Conservation (phyloP, 1,140 invertebrate species). For the Brachionus angularis region DNA sequence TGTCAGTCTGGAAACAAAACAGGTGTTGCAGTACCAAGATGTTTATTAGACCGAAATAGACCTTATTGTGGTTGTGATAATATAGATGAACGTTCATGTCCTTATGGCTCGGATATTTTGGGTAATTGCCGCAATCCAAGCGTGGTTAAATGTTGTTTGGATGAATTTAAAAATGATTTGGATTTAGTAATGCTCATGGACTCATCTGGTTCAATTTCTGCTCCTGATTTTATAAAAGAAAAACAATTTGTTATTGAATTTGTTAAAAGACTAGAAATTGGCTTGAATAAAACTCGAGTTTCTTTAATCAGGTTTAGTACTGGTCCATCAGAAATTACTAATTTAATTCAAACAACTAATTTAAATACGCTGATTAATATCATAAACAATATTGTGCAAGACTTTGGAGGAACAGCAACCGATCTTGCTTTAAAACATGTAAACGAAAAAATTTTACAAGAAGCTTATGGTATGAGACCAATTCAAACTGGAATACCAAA, state of each 20-base stretch:
- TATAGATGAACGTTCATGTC: not conserved
- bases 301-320: not conserved
- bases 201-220: not conserved
- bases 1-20: not conserved
- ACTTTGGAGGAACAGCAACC: not conserved
- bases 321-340: not conserved
- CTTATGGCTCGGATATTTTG: not conserved
- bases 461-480: not conserved
- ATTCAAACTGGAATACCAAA: conserved; percentile 10
- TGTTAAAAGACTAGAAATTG: not conserved
- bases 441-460: conserved; percentile 10
- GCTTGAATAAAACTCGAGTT: not conserved
- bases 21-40: not conserved
- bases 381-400: not conserved
- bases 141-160: not conserved
- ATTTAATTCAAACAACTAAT: not conserved
- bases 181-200: not conserved
- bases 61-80: not conserved
- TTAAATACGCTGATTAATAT: not conserved
- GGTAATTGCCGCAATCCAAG: not conserved
- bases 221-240: not conserved
- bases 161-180: not conserved
- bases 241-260: not conserved
- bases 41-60: not conserved
- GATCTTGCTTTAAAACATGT: not conserved